Percentiles rank a stretch among this genome's conserved stretches.
These are phyloP conservation scores for Temnopleurus reevesii DNA, from an alignment of 53 echinoderm and acorn worm genomes.

Conservation along the genomic window DNA sequence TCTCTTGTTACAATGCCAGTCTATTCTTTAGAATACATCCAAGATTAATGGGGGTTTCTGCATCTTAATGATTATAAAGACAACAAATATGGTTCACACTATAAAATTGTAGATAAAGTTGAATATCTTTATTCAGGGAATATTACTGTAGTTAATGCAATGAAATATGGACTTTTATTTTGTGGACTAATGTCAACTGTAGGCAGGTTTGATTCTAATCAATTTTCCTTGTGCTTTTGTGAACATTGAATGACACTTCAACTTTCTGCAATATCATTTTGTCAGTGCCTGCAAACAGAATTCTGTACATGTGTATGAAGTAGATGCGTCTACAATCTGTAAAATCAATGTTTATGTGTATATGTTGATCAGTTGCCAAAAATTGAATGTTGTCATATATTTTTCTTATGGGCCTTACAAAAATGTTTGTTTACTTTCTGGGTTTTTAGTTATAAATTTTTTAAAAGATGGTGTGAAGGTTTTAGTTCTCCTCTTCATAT, in stretches of 20 bases:
- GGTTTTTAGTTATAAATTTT: not conserved
- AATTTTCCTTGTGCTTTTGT: not conserved
- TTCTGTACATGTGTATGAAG: conserved; percentile 13
- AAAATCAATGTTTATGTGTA: not conserved
- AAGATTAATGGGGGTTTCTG: no score
- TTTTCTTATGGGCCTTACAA: conserved; percentile 54
- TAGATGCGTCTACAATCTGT: not conserved
- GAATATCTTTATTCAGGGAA: no score
- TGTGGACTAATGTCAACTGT: no score
- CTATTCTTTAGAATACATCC: no score
- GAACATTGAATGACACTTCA: not conserved
- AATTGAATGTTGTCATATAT: conserved; percentile 13
- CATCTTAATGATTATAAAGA: no score
- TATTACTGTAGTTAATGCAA: no score
- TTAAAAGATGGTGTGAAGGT: not conserved
- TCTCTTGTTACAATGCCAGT: not conserved
- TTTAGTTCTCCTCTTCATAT: not conserved
- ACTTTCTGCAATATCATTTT: conserved; percentile 15
- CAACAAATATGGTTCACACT: no score
- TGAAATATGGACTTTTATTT: no score
- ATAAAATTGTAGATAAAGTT: no score
- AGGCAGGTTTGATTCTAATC: no score
- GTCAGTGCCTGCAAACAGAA: conserved; percentile 12
- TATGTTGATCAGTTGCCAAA: conserved; percentile 33
- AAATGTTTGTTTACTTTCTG: not conserved